Base-by-base conservation (phyloP, 2,113 vertebrate species). In the Rhynchopsitta pachyrhyncha region DNA sequence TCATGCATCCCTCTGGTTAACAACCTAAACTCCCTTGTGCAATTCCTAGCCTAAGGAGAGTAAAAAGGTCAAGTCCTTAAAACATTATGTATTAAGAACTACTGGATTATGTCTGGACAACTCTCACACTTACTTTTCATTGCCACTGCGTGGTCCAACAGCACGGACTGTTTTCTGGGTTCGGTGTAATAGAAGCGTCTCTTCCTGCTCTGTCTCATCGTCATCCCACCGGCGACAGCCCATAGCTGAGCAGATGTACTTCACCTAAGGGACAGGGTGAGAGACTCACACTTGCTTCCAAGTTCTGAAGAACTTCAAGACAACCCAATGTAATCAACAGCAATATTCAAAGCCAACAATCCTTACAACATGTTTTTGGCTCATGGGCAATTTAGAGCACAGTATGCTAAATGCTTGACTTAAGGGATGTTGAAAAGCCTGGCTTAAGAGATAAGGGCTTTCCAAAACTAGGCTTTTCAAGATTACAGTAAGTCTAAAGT, bases 161-260 rank as follows among this genome's bases (percentile, higher is more conserved):
- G 99, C 99, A 73, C 99, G 97, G 17, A 99, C 99, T 0, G 99
- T 99, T 97, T 99, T 99, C 98, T 99, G 99, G 14, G 99, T 99
- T 66, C 99, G 98, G 53, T 99, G 99, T 37, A 99, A 97, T 18
- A 99, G 97, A 7, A 99, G 98, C 9, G 99, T 98, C 75, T 99
- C 99, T 77, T 99, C 99, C 13, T 98, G 95, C 15, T 99, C 99
- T 2, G 97, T 24, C 27, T 99, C 99, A 6, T 99, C 99, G 0
- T 98, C 98, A 14, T 98, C 98, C 99, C 99, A 99, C 13, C 95
- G 98, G 77, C 98, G 99, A 97, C 99, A 99, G 81, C 99, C 99
- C 97, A 99, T 96, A 14, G 99, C 97, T 2, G 99, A 99, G 97
- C 99, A 99, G 97, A 99, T 99, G 90, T 99, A 99, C 82, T 98